Base-by-base conservation (phyloP, 2,113 vertebrate species). In the Ancistrus triradiatus region DNA sequence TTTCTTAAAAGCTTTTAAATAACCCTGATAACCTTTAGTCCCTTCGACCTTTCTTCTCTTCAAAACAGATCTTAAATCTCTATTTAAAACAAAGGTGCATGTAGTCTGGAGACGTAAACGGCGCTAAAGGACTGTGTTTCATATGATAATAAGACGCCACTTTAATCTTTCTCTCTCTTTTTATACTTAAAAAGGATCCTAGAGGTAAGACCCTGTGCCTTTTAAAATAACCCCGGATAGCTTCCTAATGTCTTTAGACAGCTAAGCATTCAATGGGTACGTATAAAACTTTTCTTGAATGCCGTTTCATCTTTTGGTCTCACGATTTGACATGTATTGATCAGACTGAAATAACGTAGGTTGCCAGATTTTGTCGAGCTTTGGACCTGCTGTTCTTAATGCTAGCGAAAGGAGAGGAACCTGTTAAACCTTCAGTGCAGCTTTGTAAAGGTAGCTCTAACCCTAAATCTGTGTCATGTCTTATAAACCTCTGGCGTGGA, bases 371-470 rank as follows among this genome's bases (percentile, higher is more conserved):
- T 56, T 86, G 84, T 87, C 84, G 86, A 87, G 59, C n/a, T 81
- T 90, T 89, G 92, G 89, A 88, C 86, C 88, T 91, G 90, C 90
- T 93, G 57, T 86, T 91, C 91, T 74, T 77, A 97, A 92, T 90
- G 91, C 92, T 94, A 93, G 85, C 79, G 79, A 85, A 94, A 90
- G 83, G 86, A 86, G 84, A 94, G 92, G 92, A 95, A n/a, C n/a
- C 92, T 93, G 87, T 90, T 95, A 93, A 94, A 97, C 91, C 89
- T 94, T 95, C 93, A 92, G 88, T 90, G 88, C 91, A 91, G 86
- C 91, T 88, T 92, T 80, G 82, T 94, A 91, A 95, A 98, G 94
- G 95, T 97, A 97, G 97, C 81, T 59, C 83, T 90, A 90, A 90
- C 84, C 92, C 87, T 94, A 95, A 95, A 95, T 94, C 89, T 95